A percentile compares a stretch with the other conserved stretches of the same genome.
phyloP scores from a whole-genome alignment of 2,888 invertebrate genomes.

The Heteromyza rotundicornis region DNA sequence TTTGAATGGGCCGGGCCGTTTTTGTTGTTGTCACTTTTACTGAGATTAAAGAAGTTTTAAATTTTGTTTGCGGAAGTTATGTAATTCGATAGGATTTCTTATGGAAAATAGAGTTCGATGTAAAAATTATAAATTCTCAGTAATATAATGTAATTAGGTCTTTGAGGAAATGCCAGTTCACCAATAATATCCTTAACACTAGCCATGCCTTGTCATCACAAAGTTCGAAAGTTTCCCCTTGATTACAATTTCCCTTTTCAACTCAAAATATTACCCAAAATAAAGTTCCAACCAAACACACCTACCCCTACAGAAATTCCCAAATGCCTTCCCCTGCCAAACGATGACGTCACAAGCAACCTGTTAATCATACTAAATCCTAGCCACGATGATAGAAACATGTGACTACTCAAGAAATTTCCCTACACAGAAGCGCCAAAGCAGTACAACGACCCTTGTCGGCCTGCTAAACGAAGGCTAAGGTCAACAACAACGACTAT shows the following conservation, averaged over 20 bases:
- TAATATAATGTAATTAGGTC: too few relatives aligned
- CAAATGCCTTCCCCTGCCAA: slow-evolving; percentile 22
- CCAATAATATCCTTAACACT: too few relatives aligned
- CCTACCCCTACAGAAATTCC: not conserved
- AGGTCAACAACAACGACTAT: slow-evolving; percentile 44
- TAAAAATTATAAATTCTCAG: too few relatives aligned
- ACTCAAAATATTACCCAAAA: not conserved
- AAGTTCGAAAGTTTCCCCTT: slow-evolving; percentile 49
- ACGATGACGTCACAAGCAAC: slow-evolving; percentile 43
- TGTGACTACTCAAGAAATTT: slow-evolving; percentile 19
- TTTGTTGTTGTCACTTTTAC: too few relatives aligned
- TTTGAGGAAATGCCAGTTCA: too few relatives aligned
- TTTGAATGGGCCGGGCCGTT: too few relatives aligned
- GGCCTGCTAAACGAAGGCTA: slow-evolving; percentile 51
- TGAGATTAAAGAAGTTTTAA: too few relatives aligned
- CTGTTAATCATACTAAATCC: slow-evolving; percentile 35
- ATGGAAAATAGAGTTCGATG: too few relatives aligned
- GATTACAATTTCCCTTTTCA: slow-evolving; percentile 29
- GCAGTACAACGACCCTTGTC: slow-evolving; percentile 31
- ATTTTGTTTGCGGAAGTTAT: too few relatives aligned
- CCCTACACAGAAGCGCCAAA: slow-evolving; percentile 23
- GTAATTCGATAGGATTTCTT: too few relatives aligned
- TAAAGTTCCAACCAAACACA: not conserved
- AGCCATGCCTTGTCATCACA: too few relatives aligned
- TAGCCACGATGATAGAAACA: slow-evolving; percentile 13